Conservation (phyloP, 2,113 vertebrate genomes). For the Ictidomys tridecemlineatus region DNA sequence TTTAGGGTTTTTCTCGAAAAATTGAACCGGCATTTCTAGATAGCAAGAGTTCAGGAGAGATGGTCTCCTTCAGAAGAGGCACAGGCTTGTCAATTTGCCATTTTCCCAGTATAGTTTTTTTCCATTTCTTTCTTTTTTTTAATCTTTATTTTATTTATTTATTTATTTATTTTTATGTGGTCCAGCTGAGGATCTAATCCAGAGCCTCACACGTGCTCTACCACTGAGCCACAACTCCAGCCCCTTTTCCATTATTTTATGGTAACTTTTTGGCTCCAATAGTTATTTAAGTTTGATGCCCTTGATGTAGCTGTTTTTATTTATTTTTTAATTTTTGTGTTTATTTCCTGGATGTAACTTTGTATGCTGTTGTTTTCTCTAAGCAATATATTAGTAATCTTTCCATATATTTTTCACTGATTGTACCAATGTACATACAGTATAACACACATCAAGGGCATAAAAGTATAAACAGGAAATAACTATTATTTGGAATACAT, state of each 20-base stretch:
- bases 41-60: neutral
- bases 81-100: neutral
- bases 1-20: neutral
- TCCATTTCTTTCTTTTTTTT: too few relatives aligned
- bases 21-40: neutral
- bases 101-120: neutral
- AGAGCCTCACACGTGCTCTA: too few relatives aligned
- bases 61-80: neutral
- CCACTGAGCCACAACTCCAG: too few relatives aligned
- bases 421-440: neutral
- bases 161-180: too few relatives aligned
- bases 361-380: neutral
- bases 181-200: too few relatives aligned
- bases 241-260: neutral
- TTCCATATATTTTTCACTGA: neutral
- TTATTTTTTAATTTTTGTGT: neutral
- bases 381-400: neutral
- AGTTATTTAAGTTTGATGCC: conserved; percentile 4
- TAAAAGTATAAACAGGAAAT: neutral
- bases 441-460: neutral
- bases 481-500: conserved; percentile 34
- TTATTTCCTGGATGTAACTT: neutral
- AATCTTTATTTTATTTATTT: too few relatives aligned
- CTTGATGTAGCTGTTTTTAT: neutral
- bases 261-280: neutral